These are phyloP conservation scores for Machimus atricapillus DNA, from an alignment of 2,888 invertebrate species.

Conservation along the genomic window DNA sequence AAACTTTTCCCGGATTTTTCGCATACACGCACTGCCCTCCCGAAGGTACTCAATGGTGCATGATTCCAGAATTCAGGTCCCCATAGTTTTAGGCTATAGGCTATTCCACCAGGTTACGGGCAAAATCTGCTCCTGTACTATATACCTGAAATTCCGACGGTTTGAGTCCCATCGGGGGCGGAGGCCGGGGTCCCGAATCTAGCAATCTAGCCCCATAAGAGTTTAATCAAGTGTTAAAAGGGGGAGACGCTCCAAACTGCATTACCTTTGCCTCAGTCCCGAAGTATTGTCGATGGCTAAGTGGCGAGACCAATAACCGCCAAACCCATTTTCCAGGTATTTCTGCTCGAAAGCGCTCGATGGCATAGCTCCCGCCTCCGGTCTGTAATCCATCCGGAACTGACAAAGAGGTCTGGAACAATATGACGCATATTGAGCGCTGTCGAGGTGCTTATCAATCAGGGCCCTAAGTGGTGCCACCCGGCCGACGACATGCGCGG, in stretches of 20 bases:
- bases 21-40: neutral
- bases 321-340: conserved; percentile 21
- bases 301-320: conserved; percentile 24
- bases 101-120: neutral
- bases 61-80: neutral
- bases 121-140: neutral
- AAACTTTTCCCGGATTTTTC: neutral
- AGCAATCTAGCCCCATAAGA: neutral
- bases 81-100: neutral
- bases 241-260: conserved; percentile 15
- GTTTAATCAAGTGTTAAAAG: conserved; percentile 35
- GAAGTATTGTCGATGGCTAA: conserved; percentile 8
- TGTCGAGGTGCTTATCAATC: neutral
- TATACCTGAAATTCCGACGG: neutral
- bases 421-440: neutral
- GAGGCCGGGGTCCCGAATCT: neutral
- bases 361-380: neutral
- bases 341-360: neutral
- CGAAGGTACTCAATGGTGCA: neutral
- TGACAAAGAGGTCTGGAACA: neutral
- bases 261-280: neutral
- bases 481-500: neutral
- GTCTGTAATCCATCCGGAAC: neutral
- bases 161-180: neutral
- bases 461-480: neutral